These are phyloP conservation scores for Schizopygopsis pylzovi DNA, from an alignment of 2,797 vertebrate genomes.

Conservation along the genomic window DNA sequence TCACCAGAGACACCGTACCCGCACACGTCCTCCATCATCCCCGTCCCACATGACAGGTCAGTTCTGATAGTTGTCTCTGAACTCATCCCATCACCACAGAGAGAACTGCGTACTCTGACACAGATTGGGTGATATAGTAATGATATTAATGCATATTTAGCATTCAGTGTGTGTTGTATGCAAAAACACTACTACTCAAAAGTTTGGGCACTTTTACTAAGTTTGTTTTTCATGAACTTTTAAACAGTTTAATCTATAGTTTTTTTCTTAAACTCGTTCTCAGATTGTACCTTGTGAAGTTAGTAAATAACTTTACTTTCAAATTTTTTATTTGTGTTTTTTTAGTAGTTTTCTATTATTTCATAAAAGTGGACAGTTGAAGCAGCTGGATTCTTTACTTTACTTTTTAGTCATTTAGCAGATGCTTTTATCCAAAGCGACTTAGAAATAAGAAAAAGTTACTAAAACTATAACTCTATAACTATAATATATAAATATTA, in stretches of 20 bases:
- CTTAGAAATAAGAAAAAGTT: too few relatives aligned
- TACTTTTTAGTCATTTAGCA: too few relatives aligned
- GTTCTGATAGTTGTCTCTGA: neutral
- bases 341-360: neutral
- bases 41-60: conserved; percentile 83
- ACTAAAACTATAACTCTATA: too few relatives aligned
- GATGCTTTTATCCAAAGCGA: too few relatives aligned
- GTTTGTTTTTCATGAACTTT: neutral
- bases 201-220: too few relatives aligned
- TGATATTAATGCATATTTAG: neutral
- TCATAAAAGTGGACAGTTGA: neutral
- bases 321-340: neutral
- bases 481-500: too few relatives aligned
- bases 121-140: neutral
- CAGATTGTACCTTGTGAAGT: neutral
- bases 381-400: neutral
- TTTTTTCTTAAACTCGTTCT: neutral
- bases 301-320: neutral
- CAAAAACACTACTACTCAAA: neutral
- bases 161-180: neutral
- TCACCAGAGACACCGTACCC: conserved; percentile 61
- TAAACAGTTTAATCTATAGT: too few relatives aligned
- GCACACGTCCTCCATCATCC: conserved; percentile 79
- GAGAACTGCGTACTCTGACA: neutral
- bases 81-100: neutral